These are phyloP conservation scores for Ylistrum balloti DNA, from an alignment of 1,140 invertebrate genomes.

Conservation along the genomic window DNA sequence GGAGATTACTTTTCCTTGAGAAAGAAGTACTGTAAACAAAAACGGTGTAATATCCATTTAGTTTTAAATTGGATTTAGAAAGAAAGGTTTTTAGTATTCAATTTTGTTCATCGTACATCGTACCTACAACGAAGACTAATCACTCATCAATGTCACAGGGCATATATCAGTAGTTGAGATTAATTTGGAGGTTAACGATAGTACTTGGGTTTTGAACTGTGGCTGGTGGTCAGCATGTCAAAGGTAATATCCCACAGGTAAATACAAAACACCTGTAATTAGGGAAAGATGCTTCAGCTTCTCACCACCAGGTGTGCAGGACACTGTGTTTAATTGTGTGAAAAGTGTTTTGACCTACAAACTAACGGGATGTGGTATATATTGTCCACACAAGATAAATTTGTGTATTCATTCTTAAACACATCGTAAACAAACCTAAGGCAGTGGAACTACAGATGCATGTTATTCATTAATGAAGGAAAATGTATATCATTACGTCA, in stretches of 20 bases:
- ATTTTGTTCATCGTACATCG: neutral
- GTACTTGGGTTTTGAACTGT: neutral
- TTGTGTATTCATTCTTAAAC: neutral
- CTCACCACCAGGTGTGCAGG: conserved; percentile 17
- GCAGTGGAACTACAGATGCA: neutral
- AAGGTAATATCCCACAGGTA: neutral
- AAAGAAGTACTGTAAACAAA: too few relatives aligned
- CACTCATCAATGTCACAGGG: neutral
- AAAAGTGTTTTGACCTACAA: neutral
- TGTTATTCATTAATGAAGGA: neutral
- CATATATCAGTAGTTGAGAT: neutral
- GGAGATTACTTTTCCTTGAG: too few relatives aligned
- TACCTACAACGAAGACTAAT: neutral
- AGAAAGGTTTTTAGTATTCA: neutral
- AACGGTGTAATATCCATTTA: too few relatives aligned
- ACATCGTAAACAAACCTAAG: neutral
- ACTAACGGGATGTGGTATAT: neutral
- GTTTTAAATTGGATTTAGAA: too few relatives aligned
- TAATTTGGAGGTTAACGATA: neutral
- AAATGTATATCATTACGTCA: neutral
- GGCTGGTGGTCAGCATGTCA: neutral
- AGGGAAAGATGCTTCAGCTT: neutral
- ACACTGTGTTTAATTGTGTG: neutral
- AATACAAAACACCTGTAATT: conserved; percentile 35
- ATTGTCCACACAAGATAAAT: neutral